These are phyloP conservation scores for Papilio polyxenes DNA, from an alignment of 1,140 invertebrate species.

Conservation along the genomic window DNA sequence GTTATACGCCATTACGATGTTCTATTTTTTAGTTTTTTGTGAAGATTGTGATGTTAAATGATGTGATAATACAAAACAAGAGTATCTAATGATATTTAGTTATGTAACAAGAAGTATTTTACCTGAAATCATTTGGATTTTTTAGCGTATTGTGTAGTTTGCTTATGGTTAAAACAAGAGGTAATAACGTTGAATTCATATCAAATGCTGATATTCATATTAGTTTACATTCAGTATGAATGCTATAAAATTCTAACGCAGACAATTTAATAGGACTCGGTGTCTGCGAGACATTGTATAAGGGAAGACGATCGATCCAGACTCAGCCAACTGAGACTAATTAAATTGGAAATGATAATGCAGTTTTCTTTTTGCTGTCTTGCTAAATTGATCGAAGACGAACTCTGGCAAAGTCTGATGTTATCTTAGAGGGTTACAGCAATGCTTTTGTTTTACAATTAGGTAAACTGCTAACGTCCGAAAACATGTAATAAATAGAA, in stretches of 20 bases:
- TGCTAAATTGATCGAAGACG: neutral
- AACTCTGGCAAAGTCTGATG: neutral
- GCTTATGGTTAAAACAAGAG: no score
- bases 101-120: no score
- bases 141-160: no score
- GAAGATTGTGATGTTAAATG: no score
- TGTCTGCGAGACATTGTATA: slow-evolving; percentile 16
- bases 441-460: neutral
- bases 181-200: neutral
- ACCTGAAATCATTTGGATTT: no score
- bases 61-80: no score
- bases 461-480: no score
- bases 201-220: neutral
- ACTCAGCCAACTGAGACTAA: slow-evolving; percentile 13
- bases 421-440: neutral
- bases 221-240: neutral
- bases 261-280: slow-evolving; percentile 4
- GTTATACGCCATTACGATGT: no score
- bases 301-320: slow-evolving; percentile 1
- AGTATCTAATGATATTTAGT: no score
- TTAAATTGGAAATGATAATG: slow-evolving; percentile 14
- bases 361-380: slow-evolving; percentile 8
- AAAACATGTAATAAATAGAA: no score
- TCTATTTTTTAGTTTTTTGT: no score
- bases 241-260: neutral